Conservation (phyloP, 92 coral and sea anemone genomes). For the Actinostola sp. region DNA sequence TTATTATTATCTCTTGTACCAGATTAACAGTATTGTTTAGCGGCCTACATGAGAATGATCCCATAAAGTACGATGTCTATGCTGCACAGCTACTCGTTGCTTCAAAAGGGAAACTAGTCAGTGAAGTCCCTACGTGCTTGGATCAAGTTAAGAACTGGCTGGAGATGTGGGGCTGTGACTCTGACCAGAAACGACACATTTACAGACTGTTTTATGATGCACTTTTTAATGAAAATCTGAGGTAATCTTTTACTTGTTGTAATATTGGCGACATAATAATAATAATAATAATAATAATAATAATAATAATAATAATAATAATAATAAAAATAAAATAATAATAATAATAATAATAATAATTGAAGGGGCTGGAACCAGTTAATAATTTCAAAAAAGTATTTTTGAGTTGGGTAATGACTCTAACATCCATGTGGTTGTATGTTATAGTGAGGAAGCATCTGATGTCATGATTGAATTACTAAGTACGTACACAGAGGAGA, state of each 20-base stretch:
- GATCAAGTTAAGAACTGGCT: slow-evolving; percentile 89
- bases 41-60: slow-evolving; percentile 88
- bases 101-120: slow-evolving; percentile 78
- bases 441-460: slow-evolving; percentile 87
- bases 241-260: no score
- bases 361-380: background rate
- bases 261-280: no score
- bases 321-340: background rate
- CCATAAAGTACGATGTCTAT: slow-evolving; percentile 88
- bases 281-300: background rate
- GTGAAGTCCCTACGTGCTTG: slow-evolving; percentile 68
- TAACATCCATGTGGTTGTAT: background rate
- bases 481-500: slow-evolving; percentile 91
- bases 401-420: background rate
- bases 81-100: slow-evolving; percentile 84
- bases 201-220: slow-evolving; percentile 83
- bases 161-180: slow-evolving; percentile 80
- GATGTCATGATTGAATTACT: slow-evolving; percentile 91
- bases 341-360: background rate
- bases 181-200: slow-evolving; percentile 71
- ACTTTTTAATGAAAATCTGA: slow-evolving; percentile 79
- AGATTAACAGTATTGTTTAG: slow-evolving; percentile 84
- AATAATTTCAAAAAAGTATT: no score
- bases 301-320: background rate
- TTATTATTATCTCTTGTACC: slow-evolving; percentile 3